phyloP scores from a whole-genome alignment of 2,797 vertebrate genomes.

The Sebastolobus altivelis region DNA sequence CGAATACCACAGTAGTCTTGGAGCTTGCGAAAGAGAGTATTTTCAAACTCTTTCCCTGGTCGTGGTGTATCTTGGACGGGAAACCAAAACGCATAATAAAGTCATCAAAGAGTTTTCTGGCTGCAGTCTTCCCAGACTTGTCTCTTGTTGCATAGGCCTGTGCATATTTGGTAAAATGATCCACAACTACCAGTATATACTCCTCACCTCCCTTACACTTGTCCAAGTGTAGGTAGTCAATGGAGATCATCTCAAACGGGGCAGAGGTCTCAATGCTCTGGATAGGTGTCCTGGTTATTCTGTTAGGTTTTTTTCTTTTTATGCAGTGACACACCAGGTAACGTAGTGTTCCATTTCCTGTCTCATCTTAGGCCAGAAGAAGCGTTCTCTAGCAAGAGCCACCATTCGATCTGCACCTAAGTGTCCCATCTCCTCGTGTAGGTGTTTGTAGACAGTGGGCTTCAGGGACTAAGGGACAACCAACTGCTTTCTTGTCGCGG shows the following conservation, averaged over 20 bases:
- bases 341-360: conserved; percentile 13
- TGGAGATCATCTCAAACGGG: conserved; percentile 33
- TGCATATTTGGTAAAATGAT: conserved; percentile 28
- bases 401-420: neutral
- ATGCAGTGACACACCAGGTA: conserved; percentile 11
- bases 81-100: conserved; percentile 42
- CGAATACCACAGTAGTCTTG: conserved; percentile 34
- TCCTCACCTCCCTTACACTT: too few species aligned
- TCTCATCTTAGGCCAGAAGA: conserved; percentile 14
- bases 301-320: conserved; percentile 14
- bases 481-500: neutral
- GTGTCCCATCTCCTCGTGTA: conserved; percentile 28
- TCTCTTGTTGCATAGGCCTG: conserved; percentile 6
- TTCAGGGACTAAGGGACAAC: conserved; percentile 24
- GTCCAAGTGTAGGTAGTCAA: conserved; percentile 12
- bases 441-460: neutral
- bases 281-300: conserved; percentile 8
- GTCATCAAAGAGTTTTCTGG: conserved; percentile 37
- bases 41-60: conserved; percentile 39
- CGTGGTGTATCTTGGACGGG: conserved; percentile 35
- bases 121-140: conserved; percentile 14
- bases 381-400: neutral
- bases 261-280: conserved; percentile 24
- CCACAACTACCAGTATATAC: conserved; percentile 6
- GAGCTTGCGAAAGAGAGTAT: conserved; percentile 26